Percentiles rank a stretch among this genome's conserved stretches.
These are phyloP conservation scores for Tetheella fluctuosa DNA, from an alignment of 2,888 invertebrate genomes.

Conservation along the genomic window DNA sequence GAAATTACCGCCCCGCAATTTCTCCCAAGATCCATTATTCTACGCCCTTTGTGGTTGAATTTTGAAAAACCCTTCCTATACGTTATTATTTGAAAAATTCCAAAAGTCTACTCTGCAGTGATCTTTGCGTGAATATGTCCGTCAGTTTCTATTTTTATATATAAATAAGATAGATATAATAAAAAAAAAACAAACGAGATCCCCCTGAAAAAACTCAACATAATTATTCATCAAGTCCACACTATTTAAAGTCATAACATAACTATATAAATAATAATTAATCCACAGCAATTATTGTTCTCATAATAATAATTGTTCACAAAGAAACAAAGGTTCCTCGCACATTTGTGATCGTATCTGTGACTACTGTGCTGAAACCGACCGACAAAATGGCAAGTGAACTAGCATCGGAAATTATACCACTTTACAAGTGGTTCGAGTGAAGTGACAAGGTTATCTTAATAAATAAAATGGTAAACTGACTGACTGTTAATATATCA, in stretches of 20 bases:
- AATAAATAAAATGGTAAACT: background rate
- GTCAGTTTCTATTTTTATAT: no score
- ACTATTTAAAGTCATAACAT: background rate
- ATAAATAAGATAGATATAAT: no score
- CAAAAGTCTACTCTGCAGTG: no score
- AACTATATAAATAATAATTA: constrained; percentile 56
- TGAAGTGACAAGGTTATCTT: constrained; percentile 1
- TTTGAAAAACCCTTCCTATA: no score
- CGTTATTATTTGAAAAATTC: no score
- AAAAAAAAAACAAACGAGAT: no score
- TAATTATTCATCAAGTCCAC: constrained; percentile 5
- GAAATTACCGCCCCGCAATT: no score
- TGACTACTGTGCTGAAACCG: constrained; percentile 22
- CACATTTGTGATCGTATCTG: constrained; percentile 37
- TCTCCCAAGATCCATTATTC: no score
- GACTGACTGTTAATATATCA: no score
- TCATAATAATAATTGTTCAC: constrained; percentile 49
- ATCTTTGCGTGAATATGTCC: no score
- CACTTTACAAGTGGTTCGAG: background rate
- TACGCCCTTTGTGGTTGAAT: no score
- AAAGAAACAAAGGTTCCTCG: constrained; percentile 54
- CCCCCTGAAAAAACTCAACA: background rate
- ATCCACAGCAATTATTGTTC: constrained; percentile 51
- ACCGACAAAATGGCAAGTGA: constrained; percentile 8
- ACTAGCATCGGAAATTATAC: background rate